Evolutionary conservation across 2,888 invertebrate genomes (phyloP), one percentile per base, ranked within the genome.

Genomic region (Netelia melanura): DNA sequence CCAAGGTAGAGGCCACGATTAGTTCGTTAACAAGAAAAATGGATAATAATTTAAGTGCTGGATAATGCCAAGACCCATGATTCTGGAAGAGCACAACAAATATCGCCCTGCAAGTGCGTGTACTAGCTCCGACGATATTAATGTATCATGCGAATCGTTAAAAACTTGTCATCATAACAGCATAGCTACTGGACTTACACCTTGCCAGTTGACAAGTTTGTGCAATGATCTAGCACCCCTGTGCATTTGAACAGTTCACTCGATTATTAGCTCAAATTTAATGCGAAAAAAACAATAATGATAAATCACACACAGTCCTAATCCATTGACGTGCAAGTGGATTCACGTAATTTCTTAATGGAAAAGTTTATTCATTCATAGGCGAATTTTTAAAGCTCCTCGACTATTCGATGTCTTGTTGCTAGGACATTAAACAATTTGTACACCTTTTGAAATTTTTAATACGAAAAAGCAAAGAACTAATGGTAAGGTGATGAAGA

Each of bases 361-460:
- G 77, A 86, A 85, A 56, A 85, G 80, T 91, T 91, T 91, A 88
- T 90, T 91, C 90, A 90, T 91, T 91, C 90, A 91, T 91, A 91
- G 87, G 85, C 79, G 86, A 88, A 90, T 90, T 90, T 90, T 82
- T 90, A 89, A 89, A 87, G 58, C 84, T 85, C 86, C 87, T 86
- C 83, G 86, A 87, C 72, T 88, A 87, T 81, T 89, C 84, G 85
- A 81, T 87, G 86, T 88, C 89, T 87, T 64, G 86, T 81, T 80
- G 77, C 81, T 90, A 88, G 87, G 70, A 21, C 84, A 78, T 87
- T 52, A 84, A 77, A 85, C 71, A 80, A 80, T 78, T 84, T 85
- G 82, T 87, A 87, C 70, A 82, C 76, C 76, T 86, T 86, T 82
- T 79, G 77, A 74, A 64, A 72, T 70, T 85, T 81, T 80, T 80